Conservation (phyloP, 2,113 vertebrate genomes). For the Corvus moneduloides region DNA sequence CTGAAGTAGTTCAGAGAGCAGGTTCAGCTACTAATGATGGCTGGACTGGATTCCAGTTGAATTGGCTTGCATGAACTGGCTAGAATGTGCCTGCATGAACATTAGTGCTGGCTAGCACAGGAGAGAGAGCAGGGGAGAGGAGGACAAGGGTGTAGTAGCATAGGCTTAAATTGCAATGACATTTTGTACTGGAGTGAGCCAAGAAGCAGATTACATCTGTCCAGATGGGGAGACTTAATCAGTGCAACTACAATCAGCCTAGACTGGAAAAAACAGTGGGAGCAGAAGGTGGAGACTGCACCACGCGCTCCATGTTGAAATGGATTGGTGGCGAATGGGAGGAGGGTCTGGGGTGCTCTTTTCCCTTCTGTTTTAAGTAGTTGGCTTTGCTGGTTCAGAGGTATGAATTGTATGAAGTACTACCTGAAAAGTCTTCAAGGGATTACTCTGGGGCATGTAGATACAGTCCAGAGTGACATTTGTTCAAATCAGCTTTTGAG, state of each 20-base stretch:
- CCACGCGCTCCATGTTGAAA: rapidly evolving
- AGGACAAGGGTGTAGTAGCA: background rate
- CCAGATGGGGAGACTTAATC: background rate
- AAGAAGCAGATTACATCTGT: background rate
- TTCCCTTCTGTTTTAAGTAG: background rate
- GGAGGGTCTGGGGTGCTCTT: background rate
- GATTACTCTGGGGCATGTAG: background rate
- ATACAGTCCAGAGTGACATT: background rate
- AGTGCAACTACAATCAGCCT: background rate
- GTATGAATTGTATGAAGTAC: background rate
- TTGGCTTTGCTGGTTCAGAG: background rate
- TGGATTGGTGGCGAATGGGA: too few species aligned
- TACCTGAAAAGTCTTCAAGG: background rate
- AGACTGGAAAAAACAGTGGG: background rate
- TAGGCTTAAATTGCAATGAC: background rate
- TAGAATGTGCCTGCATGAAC: background rate
- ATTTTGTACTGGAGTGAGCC: background rate
- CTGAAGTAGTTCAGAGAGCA: background rate
- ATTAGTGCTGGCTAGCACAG: background rate
- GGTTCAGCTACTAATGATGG: background rate
- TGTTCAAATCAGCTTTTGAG: background rate
- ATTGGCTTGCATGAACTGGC: background rate
- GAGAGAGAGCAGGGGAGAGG: background rate
- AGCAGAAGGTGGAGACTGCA: background rate
- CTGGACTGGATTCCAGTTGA: background rate